Percentiles rank a stretch among this genome's conserved stretches.
Evolutionary conservation across 2,888 invertebrate genomes (phyloP).

Genomic region (Phania funesta): DNA sequence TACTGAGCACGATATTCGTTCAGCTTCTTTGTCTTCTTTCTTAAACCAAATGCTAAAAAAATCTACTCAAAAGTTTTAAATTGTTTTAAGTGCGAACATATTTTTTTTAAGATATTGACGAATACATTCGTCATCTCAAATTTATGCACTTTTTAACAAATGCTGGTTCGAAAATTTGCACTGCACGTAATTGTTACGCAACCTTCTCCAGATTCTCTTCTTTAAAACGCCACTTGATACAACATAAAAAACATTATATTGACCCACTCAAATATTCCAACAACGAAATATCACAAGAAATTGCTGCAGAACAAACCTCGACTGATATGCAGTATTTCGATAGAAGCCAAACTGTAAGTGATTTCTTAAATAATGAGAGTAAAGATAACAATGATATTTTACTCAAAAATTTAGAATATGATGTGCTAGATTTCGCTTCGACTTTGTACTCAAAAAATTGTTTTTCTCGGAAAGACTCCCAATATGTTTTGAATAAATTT

Average conservation of each 20-base stretch:
- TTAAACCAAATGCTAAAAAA: slow-evolving; percentile 7
- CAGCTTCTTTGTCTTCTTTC: slow-evolving; percentile 13
- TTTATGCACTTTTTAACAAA: slow-evolving; percentile 9
- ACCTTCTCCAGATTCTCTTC: neutral
- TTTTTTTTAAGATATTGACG: neutral
- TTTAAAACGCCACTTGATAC: neutral
- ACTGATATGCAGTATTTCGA: neutral
- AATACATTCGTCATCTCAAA: neutral
- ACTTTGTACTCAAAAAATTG: slow-evolving; percentile 18
- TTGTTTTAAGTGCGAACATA: neutral
- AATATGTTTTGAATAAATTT: slow-evolving; percentile 20
- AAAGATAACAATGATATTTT: neutral
- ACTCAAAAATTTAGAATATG: neutral
- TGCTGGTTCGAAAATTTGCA: slow-evolving; percentile 1
- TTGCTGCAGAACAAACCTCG: neutral
- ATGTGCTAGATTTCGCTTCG: neutral
- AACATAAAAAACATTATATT: neutral
- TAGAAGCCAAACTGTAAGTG: neutral
- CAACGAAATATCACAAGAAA: neutral
- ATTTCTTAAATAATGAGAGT: neutral
- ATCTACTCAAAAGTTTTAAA: slow-evolving; percentile 2
- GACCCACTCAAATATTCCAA: neutral
- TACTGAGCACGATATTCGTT: slow-evolving; percentile 1
- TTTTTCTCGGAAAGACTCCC: slow-evolving; percentile 6
- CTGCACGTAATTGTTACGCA: neutral